Evolutionary conservation across 2,888 invertebrate species (phyloP).

Genomic region (Bombyx huttoni): DNA sequence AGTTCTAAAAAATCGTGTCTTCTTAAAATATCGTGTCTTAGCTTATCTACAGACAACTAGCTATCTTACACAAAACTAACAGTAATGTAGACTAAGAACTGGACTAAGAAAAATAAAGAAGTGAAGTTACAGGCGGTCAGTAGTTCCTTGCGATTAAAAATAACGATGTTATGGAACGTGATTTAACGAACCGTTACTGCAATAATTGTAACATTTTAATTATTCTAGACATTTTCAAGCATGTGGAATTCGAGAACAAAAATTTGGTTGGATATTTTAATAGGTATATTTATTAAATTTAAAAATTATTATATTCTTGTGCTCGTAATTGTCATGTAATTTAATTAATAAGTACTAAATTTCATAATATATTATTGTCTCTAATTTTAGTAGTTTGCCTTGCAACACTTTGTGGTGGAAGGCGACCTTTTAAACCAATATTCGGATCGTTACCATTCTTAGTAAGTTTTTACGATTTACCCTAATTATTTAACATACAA

Average conservation of each 20-base stretch:
- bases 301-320: no score
- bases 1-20: no score
- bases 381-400: conserved; percentile 14
- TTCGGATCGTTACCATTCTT: conserved; percentile 32
- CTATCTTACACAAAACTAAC: no score
- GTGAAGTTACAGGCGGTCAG: neutral
- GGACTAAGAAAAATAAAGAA: neutral
- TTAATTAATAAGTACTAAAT: no score
- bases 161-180: conserved; percentile 14
- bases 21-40: no score
- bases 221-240: neutral
- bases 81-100: no score
- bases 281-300: neutral
- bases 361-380: neutral
- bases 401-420: conserved; percentile 16
- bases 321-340: no score
- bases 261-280: neutral
- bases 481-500: neutral
- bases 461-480: conserved; percentile 25
- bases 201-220: neutral
- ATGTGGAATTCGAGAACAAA: neutral
- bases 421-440: conserved; percentile 34
- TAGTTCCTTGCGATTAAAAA: neutral
- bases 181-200: neutral
- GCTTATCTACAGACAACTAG: no score